Evolutionary conservation across 92 coral and sea anemone genomes (phyloP), one percentile per base, ranked within the genome.

Genomic region (Porites divaricata): DNA sequence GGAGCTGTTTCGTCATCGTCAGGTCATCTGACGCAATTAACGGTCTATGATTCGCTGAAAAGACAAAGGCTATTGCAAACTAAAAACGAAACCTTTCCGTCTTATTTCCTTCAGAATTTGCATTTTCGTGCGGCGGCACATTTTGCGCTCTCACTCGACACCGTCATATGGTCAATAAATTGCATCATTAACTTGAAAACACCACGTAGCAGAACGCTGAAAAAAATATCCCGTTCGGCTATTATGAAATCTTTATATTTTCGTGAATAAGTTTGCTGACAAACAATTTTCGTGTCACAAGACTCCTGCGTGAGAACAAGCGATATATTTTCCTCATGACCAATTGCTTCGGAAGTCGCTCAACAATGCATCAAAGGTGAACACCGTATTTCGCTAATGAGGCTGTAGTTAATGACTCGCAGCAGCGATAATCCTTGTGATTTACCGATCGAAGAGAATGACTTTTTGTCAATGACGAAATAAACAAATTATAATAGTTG

Each of bases 1-100:
- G 98, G 95, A 63, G 59, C 76, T 89, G 83, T 92, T 85, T 93
- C 96, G 90, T 93, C 91, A 89, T 85, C 88, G 81, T 90, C 79
- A 94, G 90, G 92, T 94, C 95, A 94, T 94, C 86, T 92, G 95
- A 90, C 86, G 92, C 76, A 68, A 92, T 87, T 84, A 81, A 57
- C 82, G 92, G 70, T n/a, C 65, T 94, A 71, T 92, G 89, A 94
- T 94, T 94, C 95, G 98, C 56, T 87, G 10, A 53, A 19, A 50
- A 63, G 0, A 84, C 92, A 85, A 91, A 41, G 52, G 74, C 81
- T 35, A 74, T 85, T 85, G 86, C 85, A 88, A 1, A 4, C 19
- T 25, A n/a, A 45, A 76, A 70, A 24, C 19, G 81, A 48, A n/a
- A 59, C 7, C 45, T 35, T 84, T 84, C 88, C 88, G 82, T 81